Percentiles rank a stretch among this genome's conserved stretches.
Evolutionary conservation across 2,888 invertebrate genomes (phyloP).

Genomic region (Adelphocoris suturalis): DNA sequence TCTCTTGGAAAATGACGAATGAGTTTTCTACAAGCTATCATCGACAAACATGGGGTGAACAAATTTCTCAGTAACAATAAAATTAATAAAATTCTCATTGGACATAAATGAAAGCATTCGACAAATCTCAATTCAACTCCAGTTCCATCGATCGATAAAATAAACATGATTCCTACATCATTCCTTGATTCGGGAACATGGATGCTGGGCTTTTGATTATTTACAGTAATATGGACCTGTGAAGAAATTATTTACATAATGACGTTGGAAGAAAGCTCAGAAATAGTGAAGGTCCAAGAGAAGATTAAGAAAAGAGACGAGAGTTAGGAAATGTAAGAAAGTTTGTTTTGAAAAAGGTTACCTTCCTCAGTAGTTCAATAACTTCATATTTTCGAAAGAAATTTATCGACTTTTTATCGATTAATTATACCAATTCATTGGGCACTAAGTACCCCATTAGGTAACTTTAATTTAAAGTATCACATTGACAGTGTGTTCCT

Average conservation of each 20-base stretch:
- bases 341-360: not conserved
- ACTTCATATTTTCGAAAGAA: not conserved
- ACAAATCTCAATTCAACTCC: too few relatives aligned
- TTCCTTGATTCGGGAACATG: slow-evolving; percentile 8
- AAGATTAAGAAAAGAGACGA: slow-evolving; percentile 44
- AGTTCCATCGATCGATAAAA: slow-evolving; percentile 1
- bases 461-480: slow-evolving; percentile 34
- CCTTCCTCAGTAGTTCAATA: not conserved
- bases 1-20: not conserved
- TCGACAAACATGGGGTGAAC: slow-evolving; percentile 2
- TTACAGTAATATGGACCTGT: not conserved
- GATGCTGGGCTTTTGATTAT: not conserved
- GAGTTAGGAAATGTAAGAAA: slow-evolving; percentile 26
- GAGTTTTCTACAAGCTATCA: slow-evolving; percentile 39
- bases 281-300: slow-evolving; percentile 24
- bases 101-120: not conserved
- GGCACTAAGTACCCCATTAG: not conserved
- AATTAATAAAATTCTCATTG: not conserved
- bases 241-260: slow-evolving; percentile 51
- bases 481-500: slow-evolving; percentile 20
- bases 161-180: slow-evolving; percentile 21
- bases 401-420: not conserved
- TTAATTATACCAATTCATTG: not conserved
- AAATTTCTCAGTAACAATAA: not conserved
- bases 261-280: not conserved